phyloP scores from a whole-genome alignment of 35 echinoderm and acorn worm genomes.

The Lytechinus variegatus region DNA sequence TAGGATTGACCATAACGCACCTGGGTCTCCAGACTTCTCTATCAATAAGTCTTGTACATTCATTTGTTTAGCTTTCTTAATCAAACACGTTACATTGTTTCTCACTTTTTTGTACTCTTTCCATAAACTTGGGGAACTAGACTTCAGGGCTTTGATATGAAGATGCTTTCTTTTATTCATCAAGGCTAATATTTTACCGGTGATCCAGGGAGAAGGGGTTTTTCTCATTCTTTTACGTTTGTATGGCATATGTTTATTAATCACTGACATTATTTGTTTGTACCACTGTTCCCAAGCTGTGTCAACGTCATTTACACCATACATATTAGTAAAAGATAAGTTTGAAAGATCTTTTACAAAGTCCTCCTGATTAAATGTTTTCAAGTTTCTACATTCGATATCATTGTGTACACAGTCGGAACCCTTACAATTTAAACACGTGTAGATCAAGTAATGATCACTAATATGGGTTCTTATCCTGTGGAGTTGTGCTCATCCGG shows the following conservation, averaged over 20 bases:
- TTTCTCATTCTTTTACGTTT: neutral
- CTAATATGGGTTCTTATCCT: conserved; percentile 29
- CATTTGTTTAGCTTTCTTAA: conserved; percentile 13
- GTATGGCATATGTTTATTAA: conserved; percentile 33
- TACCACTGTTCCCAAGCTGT: neutral
- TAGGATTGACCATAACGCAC: conserved; percentile 12
- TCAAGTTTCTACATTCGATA: neutral
- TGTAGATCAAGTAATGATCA: conserved; percentile 23
- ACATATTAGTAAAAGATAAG: neutral
- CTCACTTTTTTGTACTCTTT: neutral
- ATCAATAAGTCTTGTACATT: neutral
- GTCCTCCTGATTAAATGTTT: conserved; percentile 24
- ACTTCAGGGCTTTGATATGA: neutral
- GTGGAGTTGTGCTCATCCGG: neutral
- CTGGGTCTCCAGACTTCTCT: conserved; percentile 22
- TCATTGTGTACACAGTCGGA: neutral
- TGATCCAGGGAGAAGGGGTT: conserved; percentile 6
- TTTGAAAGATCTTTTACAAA: neutral
- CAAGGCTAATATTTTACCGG: conserved; percentile 7
- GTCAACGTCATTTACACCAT: neutral
- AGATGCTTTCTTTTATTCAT: conserved; percentile 20
- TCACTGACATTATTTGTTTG: neutral
- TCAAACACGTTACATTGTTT: neutral
- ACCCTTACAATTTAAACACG: neutral
- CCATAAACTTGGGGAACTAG: neutral